Conservation (phyloP, 2,113 vertebrate genomes). For the Deroptyus accipitrinus region DNA sequence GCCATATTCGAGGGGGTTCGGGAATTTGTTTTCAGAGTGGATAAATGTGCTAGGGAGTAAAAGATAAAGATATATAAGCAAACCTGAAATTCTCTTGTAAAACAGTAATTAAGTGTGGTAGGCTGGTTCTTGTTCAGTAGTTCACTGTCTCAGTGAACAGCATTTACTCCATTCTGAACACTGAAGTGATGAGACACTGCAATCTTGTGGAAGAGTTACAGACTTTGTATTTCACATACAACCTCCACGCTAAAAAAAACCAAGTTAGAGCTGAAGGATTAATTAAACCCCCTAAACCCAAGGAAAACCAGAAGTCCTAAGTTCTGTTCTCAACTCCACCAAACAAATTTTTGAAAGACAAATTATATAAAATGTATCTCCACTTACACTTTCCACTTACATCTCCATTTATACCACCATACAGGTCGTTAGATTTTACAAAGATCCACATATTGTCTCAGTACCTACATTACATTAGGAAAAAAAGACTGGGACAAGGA, state of each 20-base stretch:
- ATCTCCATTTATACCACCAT: background rate
- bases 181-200: background rate
- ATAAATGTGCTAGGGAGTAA: background rate
- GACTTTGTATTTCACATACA: background rate
- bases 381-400: background rate
- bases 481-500: background rate
- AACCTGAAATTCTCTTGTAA: background rate
- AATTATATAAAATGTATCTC: background rate
- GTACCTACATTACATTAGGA: background rate
- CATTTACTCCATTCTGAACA: background rate
- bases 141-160: background rate
- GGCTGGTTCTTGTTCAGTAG: background rate
- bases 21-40: background rate
- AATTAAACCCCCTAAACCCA: background rate
- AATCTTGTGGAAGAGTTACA: background rate
- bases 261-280: background rate
- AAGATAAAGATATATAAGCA: background rate
- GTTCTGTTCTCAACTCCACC: background rate
- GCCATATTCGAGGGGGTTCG: background rate
- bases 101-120: background rate
- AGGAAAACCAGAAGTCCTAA: background rate
- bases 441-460: background rate
- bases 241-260: background rate
- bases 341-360: background rate
- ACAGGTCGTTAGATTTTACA: background rate